Conservation (phyloP, 1,140 invertebrate species). For the Aleiodes sp. region DNA sequence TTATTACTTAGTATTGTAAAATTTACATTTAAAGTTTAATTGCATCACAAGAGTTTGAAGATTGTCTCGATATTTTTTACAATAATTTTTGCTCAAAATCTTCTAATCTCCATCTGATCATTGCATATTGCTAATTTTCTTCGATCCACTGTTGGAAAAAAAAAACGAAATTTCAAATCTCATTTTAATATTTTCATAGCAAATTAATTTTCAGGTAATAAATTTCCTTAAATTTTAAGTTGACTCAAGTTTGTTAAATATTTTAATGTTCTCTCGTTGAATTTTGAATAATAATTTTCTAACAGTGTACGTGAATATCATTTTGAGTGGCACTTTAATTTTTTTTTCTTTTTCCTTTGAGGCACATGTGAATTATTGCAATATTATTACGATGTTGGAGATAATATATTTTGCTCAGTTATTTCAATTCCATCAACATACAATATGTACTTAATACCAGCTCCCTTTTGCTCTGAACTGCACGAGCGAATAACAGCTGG, state of each 20-base stretch:
- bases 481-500: constrained; percentile 71
- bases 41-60: too few relatives aligned
- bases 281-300: background rate
- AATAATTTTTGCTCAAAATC: too few relatives aligned
- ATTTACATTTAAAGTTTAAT: too few relatives aligned
- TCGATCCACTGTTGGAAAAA: too few relatives aligned
- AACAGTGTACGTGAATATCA: background rate
- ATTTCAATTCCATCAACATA: constrained; percentile 54
- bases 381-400: background rate
- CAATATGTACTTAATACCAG: constrained; percentile 55
- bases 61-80: too few relatives aligned
- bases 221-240: too few relatives aligned
- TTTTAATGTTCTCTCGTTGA: background rate
- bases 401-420: constrained; percentile 41
- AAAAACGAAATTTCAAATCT: too few relatives aligned
- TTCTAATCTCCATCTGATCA: too few relatives aligned
- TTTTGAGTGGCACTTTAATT: background rate
- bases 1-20: too few relatives aligned
- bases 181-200: too few relatives aligned
- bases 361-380: background rate
- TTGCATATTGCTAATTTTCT: too few relatives aligned
- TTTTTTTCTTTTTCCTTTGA: background rate
- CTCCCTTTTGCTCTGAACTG: constrained; percentile 55
- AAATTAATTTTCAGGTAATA: too few relatives aligned
- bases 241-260: background rate